Evolutionary conservation across 2,113 vertebrate species (phyloP), one percentile per base, ranked within the genome.

Genomic region (Pycnonotus jocosus): DNA sequence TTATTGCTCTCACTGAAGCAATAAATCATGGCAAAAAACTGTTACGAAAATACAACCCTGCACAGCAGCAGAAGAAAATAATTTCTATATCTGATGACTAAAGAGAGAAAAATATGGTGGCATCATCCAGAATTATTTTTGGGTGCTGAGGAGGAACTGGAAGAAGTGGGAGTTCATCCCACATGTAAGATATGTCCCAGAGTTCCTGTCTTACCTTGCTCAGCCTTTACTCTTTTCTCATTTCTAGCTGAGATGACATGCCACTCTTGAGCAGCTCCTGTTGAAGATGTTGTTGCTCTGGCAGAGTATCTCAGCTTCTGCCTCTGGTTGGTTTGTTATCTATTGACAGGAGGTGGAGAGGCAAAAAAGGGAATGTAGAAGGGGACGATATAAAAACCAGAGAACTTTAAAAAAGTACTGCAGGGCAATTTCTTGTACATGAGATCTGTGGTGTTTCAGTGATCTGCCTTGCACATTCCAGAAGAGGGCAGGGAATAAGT

Each of bases 111-210:
- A 72, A 44, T 44, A 24, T n/a, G 7, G 12, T 42, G 21, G 28
- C 51, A 53, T 82, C 37, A 57, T 18, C 17, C 22, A 69, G 37
- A 92, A 27, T 25, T 57, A 7, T 79, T 86, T n/a, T 23, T 45
- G 31, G 19, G 13, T 90, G 37, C 53, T 37, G 23, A 37, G 44
- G 33, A 72, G 50, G 48, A 69, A 20, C 2, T 58, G 22, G 23
- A 78, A 84, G 69, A 78, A 62, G 16, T 25, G 28, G 19, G 45
- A 72, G 11, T 21, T 95, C 68, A 69, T n/a, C 3, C 5, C 17
- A 48, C 1, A 0, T 8, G 16, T 50, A 14, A 74, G n/a, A 8
- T 30, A 20, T 4, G 4, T 73, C n/a, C 68, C 27, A 37, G 66
- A 31, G 24, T 40, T 81, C 37, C 45, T 48, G 10, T 9, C 37